Percentiles rank a stretch among this genome's conserved stretches.
phyloP scores from a whole-genome alignment of 2,797 vertebrate genomes.

The Macrochelys suwanniensis region DNA sequence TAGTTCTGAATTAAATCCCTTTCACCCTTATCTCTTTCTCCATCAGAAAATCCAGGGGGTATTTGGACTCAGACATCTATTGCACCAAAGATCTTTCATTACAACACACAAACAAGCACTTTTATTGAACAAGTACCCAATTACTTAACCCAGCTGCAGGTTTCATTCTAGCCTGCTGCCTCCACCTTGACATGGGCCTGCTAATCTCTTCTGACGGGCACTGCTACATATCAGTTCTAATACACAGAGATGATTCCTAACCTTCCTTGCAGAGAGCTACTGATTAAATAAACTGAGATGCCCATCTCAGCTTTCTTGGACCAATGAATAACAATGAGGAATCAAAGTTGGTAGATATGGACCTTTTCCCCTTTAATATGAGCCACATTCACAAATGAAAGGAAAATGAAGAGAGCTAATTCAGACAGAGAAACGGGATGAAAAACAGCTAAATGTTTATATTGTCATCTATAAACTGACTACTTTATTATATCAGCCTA shows the following conservation, averaged over 20 bases:
- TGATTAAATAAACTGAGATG: conserved; percentile 95
- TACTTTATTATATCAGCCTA: conserved; percentile 40
- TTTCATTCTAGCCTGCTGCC: conserved; percentile 85
- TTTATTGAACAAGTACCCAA: conserved; percentile 96
- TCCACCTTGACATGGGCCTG: conserved; percentile 87
- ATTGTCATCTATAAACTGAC: conserved; percentile 27
- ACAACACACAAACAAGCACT: conserved; percentile 85
- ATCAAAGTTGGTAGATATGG: conserved; percentile 75
- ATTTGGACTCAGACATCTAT: conserved; percentile 83
- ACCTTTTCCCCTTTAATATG: conserved; percentile 60
- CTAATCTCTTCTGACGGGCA: conserved; percentile 93
- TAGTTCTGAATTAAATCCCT: conserved; percentile 84
- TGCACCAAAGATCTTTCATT: conserved; percentile 84
- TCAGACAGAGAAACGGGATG: conserved; percentile 45
- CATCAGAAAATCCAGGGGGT: conserved; percentile 83
- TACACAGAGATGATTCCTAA: conserved; percentile 82
- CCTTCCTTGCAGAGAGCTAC: conserved; percentile 84
- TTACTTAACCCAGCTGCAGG: conserved; percentile 93
- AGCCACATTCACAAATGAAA: conserved; percentile 42
- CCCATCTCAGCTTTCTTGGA: conserved; percentile 87
- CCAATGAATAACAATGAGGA: conserved; percentile 95
- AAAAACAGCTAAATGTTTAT: conserved; percentile 47
- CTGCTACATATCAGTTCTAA: conserved; percentile 83
- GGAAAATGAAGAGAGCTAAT: conserved; percentile 50
- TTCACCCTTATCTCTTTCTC: conserved; percentile 81